Percentiles rank a stretch among this genome's conserved stretches.
Evolutionary conservation across 2,888 invertebrate genomes (phyloP).

Genomic region (Himalopsyche japonica): DNA sequence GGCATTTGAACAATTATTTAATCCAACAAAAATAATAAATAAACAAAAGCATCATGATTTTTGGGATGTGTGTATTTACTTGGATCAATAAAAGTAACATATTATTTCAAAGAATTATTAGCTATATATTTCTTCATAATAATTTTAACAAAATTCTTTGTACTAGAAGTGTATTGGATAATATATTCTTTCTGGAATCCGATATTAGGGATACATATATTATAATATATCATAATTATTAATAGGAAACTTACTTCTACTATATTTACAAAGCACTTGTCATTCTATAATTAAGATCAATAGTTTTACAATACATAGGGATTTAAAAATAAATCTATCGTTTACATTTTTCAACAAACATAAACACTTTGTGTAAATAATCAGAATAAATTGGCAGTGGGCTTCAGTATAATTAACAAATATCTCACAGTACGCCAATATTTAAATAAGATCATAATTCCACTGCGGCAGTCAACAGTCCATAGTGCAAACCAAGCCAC

Average conservation of each 20-base stretch:
- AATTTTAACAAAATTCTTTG: conserved; percentile 33
- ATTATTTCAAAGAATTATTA: conserved; percentile 9
- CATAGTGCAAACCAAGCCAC: neutral
- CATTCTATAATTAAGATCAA: conserved; percentile 17
- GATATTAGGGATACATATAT: conserved; percentile 19
- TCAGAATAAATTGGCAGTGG: conserved; percentile 24
- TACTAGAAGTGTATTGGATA: conserved; percentile 33
- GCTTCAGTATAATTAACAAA: conserved; percentile 10
- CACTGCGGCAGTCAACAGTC: neutral
- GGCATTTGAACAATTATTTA: too few species aligned
- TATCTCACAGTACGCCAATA: neutral
- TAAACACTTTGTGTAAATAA: neutral
- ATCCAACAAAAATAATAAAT: too few species aligned
- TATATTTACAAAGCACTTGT: conserved; percentile 37
- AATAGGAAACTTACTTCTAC: conserved; percentile 23
- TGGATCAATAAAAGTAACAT: neutral
- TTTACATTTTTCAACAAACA: conserved; percentile 1
- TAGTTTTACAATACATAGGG: conserved; percentile 3
- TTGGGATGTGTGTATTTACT: neutral
- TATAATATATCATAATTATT: conserved; percentile 5
- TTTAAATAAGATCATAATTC: neutral
- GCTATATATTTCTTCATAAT: conserved; percentile 10
- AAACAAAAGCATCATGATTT: conserved; percentile 34
- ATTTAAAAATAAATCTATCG: neutral
- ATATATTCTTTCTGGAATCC: conserved; percentile 30